These are phyloP conservation scores for Euglossa dilemma DNA, from an alignment of 1,140 invertebrate species.

Conservation along the genomic window DNA sequence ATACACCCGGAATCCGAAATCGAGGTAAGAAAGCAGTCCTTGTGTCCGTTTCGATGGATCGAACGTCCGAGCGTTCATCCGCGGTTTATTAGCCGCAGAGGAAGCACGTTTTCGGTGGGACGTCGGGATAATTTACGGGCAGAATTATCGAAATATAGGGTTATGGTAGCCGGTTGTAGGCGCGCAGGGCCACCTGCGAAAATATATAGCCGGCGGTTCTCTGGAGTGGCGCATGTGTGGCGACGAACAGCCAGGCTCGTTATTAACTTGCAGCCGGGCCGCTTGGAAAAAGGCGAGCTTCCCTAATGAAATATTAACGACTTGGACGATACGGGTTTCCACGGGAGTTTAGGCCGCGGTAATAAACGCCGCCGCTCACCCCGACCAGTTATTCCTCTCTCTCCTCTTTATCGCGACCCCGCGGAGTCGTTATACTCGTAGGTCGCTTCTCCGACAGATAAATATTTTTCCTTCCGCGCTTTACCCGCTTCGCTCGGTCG, in stretches of 20 bases:
- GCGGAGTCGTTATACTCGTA: background rate
- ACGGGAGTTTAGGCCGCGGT: constrained; percentile 37
- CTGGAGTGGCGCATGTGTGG: constrained; percentile 28
- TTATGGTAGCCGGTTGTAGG: constrained; percentile 39
- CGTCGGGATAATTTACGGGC: constrained; percentile 41
- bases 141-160: constrained; percentile 62
- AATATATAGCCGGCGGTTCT: constrained; percentile 36
- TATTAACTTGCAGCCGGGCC: constrained; percentile 51
- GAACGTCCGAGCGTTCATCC: constrained; percentile 8
- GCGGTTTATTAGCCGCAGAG: constrained; percentile 37
- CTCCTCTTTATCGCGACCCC: constrained; percentile 35
- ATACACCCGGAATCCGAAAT: too few species aligned
- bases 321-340: constrained; percentile 51
- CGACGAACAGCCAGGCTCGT: constrained; percentile 48
- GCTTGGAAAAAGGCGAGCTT: constrained; percentile 43
- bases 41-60: background rate
- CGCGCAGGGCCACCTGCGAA: constrained; percentile 33
- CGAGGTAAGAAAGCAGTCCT: background rate
- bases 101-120: constrained; percentile 34
- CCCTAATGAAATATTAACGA: constrained; percentile 69
- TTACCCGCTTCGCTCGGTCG: background rate
- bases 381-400: constrained; percentile 24
- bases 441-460: background rate
- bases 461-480: constrained; percentile 15
- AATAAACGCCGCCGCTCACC: constrained; percentile 38